Evolutionary conservation across 2,888 invertebrate species (phyloP).

Genomic region (Eristalis arbustorum): DNA sequence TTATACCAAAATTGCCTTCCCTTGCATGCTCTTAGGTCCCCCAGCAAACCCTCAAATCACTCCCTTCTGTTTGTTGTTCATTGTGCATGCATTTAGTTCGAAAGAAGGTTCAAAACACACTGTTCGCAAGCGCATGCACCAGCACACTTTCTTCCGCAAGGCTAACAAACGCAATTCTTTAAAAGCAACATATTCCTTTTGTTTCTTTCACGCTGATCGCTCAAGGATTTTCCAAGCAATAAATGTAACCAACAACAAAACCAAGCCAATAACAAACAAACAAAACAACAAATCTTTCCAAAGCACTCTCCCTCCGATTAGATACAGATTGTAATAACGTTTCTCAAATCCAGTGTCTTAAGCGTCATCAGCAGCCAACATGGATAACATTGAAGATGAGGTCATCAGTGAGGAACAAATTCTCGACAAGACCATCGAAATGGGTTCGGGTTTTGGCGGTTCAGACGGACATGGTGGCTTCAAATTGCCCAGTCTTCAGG

Average conservation of each 20-base stretch:
- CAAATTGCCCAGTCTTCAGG: constrained; percentile 82
- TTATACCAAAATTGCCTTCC: not conserved
- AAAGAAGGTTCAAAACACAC: not conserved
- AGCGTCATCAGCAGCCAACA: constrained; percentile 7
- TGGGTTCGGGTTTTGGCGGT: constrained; percentile 72
- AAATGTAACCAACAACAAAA: constrained; percentile 47
- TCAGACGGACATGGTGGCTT: constrained; percentile 74
- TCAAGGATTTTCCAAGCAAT: constrained; percentile 57
- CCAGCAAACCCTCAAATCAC: not conserved
- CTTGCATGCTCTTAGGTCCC: constrained; percentile 38
- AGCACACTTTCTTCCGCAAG: not conserved
- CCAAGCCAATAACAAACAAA: constrained; percentile 7
- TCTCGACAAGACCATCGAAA: constrained; percentile 72
- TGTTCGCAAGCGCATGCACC: constrained; percentile 8
- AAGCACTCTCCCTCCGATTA: not conserved
- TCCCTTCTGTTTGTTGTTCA: not conserved
- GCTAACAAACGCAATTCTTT: not conserved
- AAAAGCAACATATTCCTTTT: constrained; percentile 21
- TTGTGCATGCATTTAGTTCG: constrained; percentile 37
- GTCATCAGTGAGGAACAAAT: constrained; percentile 69
- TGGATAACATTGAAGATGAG: constrained; percentile 50
- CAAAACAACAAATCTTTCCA: not conserved
- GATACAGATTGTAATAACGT: constrained; percentile 13
- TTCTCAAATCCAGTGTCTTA: constrained; percentile 46
- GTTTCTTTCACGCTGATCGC: constrained; percentile 60